Percentiles rank a stretch among this genome's conserved stretches.
These are phyloP conservation scores for Gibbula magus DNA, from an alignment of 2,888 invertebrate genomes.

Conservation along the genomic window DNA sequence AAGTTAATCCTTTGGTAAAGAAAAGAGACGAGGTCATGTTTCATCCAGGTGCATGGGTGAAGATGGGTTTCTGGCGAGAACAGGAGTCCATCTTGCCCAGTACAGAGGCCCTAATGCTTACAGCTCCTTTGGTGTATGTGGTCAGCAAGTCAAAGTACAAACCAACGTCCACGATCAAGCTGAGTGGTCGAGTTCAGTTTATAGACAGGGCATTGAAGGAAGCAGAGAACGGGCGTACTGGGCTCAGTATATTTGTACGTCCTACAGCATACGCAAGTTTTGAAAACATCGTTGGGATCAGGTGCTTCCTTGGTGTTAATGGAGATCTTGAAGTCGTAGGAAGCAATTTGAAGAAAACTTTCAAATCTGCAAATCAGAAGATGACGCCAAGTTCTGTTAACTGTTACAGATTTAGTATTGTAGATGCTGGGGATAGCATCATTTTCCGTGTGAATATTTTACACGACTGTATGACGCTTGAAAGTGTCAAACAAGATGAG, in stretches of 20 bases:
- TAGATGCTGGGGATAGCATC: conserved; percentile 54
- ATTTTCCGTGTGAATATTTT: conserved; percentile 56
- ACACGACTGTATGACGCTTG: conserved; percentile 64
- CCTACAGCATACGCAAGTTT: conserved; percentile 58
- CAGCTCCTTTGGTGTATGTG: conserved; percentile 60
- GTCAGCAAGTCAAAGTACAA: conserved; percentile 59
- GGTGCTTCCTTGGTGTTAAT: conserved; percentile 63
- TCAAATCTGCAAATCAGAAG: conserved; percentile 49
- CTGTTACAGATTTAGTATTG: conserved; percentile 64
- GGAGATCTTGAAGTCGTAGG: conserved; percentile 60
- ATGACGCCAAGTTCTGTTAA: conserved; percentile 60
- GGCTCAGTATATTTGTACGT: conserved; percentile 63
- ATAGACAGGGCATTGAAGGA: conserved; percentile 52
- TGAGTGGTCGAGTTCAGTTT: conserved; percentile 64
- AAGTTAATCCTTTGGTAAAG: conserved; percentile 53
- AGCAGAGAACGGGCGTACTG: conserved; percentile 54
- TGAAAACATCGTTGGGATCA: conserved; percentile 64
- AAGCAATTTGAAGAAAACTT: conserved; percentile 45
- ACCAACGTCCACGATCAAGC: conserved; percentile 50
- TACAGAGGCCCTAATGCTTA: conserved; percentile 62
- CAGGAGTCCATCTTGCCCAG: conserved; percentile 64
- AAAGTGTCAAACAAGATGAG: conserved; percentile 54
- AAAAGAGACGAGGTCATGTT: conserved; percentile 61
- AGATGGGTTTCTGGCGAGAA: conserved; percentile 66
- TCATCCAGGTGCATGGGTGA: conserved; percentile 64